phyloP scores from a whole-genome alignment of 2,888 invertebrate genomes.

The Cybosia mesomella region DNA sequence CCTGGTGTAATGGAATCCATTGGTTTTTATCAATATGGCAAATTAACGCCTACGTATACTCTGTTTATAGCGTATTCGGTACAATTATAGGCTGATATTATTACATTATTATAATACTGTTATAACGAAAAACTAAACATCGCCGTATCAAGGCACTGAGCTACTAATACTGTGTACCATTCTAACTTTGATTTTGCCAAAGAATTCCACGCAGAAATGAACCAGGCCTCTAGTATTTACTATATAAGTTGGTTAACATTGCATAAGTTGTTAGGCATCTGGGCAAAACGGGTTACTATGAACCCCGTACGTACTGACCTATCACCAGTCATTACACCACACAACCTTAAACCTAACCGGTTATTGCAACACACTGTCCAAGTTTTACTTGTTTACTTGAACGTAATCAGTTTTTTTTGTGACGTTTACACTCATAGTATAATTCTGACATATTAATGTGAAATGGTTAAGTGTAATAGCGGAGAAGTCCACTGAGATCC shows the following conservation, averaged over 20 bases:
- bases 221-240: conserved; percentile 23
- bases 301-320: conserved; percentile 36
- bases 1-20: background rate
- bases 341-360: conserved; percentile 41
- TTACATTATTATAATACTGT: too few species aligned
- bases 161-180: background rate
- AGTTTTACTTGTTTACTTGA: conserved; percentile 11
- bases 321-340: conserved; percentile 40
- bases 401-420: background rate
- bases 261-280: conserved; percentile 38
- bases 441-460: background rate
- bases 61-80: too few species aligned
- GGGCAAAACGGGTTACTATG: conserved; percentile 42
- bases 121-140: background rate
- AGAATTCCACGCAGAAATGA: conserved; percentile 20
- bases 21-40: too few species aligned
- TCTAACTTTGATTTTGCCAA: conserved; percentile 15
- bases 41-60: too few species aligned
- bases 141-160: background rate
- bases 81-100: background rate
- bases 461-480: background rate
- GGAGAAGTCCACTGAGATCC: too few species aligned
- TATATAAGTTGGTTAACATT: conserved; percentile 21
- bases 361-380: conserved; percentile 27
- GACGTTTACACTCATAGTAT: background rate